Percentiles rank a stretch among this genome's conserved stretches.
Evolutionary conservation across 1,140 invertebrate species (phyloP).

Genomic region (Matsumurasca onukii): DNA sequence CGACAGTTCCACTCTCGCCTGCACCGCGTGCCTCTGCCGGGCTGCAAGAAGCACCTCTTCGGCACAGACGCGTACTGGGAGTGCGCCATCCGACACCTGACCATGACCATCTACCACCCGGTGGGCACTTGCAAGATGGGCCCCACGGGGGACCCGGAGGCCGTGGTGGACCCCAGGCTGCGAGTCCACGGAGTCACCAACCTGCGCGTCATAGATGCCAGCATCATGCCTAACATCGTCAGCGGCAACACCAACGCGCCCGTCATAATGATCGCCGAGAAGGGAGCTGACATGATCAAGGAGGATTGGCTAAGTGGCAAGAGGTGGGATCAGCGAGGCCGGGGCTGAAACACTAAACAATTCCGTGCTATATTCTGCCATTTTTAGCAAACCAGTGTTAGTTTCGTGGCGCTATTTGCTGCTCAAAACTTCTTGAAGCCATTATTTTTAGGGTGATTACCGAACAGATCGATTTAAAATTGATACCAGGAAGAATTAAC

Average conservation of each 20-base stretch:
- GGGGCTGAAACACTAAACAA: too few relatives aligned
- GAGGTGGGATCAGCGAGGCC: slow-evolving; percentile 18
- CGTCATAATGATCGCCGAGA: slow-evolving; percentile 84
- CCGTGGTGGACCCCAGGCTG: slow-evolving; percentile 80
- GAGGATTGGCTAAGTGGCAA: slow-evolving; percentile 59
- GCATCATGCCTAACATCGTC: slow-evolving; percentile 83
- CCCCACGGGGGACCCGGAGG: slow-evolving; percentile 65
- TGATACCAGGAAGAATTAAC: too few relatives aligned
- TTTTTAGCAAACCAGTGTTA: too few relatives aligned
- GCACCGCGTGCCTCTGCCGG: slow-evolving; percentile 70
- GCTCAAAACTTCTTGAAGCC: too few relatives aligned
- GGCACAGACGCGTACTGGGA: slow-evolving; percentile 79
- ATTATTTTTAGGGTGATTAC: too few relatives aligned
- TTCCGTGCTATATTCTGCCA: too few relatives aligned
- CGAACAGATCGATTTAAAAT: too few relatives aligned
- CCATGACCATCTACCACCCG: slow-evolving; percentile 86
- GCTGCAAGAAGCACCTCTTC: slow-evolving; percentile 72
- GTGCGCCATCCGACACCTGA: slow-evolving; percentile 79
- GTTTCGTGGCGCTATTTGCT: too few relatives aligned
- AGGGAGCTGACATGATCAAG: slow-evolving; percentile 80
- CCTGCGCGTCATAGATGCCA: slow-evolving; percentile 82
- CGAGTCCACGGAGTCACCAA: slow-evolving; percentile 74
- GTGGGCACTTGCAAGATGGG: slow-evolving; percentile 86
- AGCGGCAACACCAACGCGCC: slow-evolving; percentile 84
- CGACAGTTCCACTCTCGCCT: slow-evolving; percentile 76